These are phyloP conservation scores for Cecidostiba fungosa DNA, from an alignment of 2,888 invertebrate genomes.

Conservation along the genomic window DNA sequence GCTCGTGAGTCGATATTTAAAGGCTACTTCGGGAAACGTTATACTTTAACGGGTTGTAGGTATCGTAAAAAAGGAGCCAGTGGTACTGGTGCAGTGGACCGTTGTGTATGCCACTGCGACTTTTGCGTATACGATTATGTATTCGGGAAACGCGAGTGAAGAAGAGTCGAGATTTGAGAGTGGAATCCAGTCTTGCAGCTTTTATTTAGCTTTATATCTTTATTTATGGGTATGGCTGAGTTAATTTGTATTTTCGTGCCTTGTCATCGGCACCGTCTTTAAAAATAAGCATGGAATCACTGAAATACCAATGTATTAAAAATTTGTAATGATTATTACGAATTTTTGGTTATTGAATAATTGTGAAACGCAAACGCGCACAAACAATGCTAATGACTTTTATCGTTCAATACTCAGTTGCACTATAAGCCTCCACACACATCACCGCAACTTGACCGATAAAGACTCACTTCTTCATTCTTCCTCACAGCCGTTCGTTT, in stretches of 20 bases:
- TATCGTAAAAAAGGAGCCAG: constrained; percentile 43
- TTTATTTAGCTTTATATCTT: not conserved
- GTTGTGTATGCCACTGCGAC: not conserved
- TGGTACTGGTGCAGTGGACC: not conserved
- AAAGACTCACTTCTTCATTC: not conserved
- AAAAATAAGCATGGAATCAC: no score
- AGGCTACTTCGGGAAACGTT: constrained; percentile 40
- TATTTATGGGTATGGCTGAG: not conserved
- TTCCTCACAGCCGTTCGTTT: not conserved
- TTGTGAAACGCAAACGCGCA: not conserved
- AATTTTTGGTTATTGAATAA: not conserved
- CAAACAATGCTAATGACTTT: not conserved
- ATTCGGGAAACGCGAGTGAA: not conserved
- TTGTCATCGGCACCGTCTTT: not conserved
- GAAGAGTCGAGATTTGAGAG: not conserved
- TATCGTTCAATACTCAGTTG: not conserved
- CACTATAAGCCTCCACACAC: not conserved
- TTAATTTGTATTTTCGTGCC: not conserved
- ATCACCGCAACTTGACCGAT: not conserved
- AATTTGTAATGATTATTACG: no score
- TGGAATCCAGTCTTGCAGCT: constrained; percentile 9
- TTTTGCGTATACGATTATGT: not conserved
- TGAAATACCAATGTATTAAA: no score
- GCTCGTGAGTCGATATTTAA: constrained; percentile 46
- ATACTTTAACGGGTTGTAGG: constrained; percentile 45